Conservation (phyloP, 2,113 vertebrate genomes). For the Cranoglanis bouderius region DNA sequence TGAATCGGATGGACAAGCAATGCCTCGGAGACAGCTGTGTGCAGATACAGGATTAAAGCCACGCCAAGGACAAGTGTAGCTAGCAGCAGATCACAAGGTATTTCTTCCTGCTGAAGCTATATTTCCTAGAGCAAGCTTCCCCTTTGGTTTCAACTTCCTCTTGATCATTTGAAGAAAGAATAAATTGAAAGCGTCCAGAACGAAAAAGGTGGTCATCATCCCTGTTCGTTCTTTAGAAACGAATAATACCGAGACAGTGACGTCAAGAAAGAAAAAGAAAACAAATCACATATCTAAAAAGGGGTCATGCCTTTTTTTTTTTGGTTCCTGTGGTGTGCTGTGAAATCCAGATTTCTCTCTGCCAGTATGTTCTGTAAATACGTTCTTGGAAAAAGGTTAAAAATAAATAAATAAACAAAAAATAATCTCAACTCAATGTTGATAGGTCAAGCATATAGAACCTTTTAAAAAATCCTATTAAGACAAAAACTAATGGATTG, state of each 20-base stretch:
- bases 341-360: neutral
- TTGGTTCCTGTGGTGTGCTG: neutral
- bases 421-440: neutral
- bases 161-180: neutral
- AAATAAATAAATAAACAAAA: no score
- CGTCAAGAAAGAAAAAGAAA: neutral
- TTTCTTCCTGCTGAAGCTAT: constrained; percentile 2
- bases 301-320: neutral
- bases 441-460: neutral
- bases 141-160: neutral
- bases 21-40: neutral
- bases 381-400: no score
- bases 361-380: neutral
- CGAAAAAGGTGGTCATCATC: neutral
- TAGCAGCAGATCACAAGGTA: constrained; percentile 3
- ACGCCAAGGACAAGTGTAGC: neutral
- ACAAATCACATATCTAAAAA: neutral
- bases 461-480: neutral
- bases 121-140: constrained; percentile 4
- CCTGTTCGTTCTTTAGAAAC: neutral
- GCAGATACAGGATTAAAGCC: constrained; percentile 22
- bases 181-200: constrained; percentile 31
- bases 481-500: neutral
- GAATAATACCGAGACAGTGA: neutral
- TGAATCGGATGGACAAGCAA: constrained; percentile 6